phyloP scores from a whole-genome alignment of 2,888 invertebrate species.

The Cephalotes varians region DNA sequence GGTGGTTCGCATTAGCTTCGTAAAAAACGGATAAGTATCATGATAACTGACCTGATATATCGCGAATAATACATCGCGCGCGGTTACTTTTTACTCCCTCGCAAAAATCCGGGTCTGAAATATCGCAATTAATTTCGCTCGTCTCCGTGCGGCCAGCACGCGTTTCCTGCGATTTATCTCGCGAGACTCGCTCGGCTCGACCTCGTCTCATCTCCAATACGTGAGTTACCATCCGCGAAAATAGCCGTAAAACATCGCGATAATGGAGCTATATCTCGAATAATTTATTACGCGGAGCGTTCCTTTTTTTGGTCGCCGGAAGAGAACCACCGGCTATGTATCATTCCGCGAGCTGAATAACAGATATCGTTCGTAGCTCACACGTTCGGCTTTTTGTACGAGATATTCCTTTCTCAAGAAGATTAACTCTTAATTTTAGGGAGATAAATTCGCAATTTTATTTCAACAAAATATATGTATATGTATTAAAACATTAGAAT shows the following conservation, averaged over 20 bases:
- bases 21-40: slow-evolving; percentile 53
- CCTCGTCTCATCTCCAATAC: slow-evolving; percentile 31
- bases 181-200: not conserved
- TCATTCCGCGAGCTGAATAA: slow-evolving; percentile 1
- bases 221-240: slow-evolving; percentile 32
- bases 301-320: not conserved
- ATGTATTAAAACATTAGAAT: not conserved
- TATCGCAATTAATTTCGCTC: slow-evolving; percentile 41
- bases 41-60: slow-evolving; percentile 61
- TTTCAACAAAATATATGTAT: not conserved
- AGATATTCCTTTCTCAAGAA: not conserved
- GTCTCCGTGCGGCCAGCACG: not conserved
- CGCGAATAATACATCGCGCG: slow-evolving; percentile 36
- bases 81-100: slow-evolving; percentile 9
- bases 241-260: slow-evolving; percentile 35
- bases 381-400: not conserved
- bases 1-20: slow-evolving; percentile 30
- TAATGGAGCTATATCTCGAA: slow-evolving; percentile 41
- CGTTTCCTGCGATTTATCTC: slow-evolving; percentile 36
- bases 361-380: not conserved
- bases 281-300: slow-evolving; percentile 30
- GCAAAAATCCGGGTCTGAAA: slow-evolving; percentile 34
- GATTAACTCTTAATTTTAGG: not conserved
- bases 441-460: not conserved
- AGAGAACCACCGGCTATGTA: slow-evolving; percentile 10